Base-by-base conservation (phyloP, 2,888 invertebrate species). In the Calameuta idolon region DNA sequence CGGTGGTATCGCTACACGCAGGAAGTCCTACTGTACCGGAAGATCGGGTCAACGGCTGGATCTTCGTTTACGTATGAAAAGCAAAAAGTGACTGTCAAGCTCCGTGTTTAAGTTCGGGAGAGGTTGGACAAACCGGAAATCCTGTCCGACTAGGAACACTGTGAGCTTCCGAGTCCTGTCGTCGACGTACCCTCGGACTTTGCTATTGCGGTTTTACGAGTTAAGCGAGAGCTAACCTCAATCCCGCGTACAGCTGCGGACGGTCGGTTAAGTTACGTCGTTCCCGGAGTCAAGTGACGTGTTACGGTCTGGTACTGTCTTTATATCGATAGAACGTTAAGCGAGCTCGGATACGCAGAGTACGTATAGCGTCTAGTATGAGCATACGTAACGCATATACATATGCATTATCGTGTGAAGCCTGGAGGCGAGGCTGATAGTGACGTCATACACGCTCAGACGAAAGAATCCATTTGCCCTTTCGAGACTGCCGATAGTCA, bases 221-320 rank as follows among this genome's bases (percentile, higher is more conserved):
- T 83, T 84, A 80, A 83, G 83, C 83, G 81, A 83, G 81, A 82
- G 80, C 73, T 81, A 82, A 80, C 83, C 83, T 69, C 83, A 81
- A 82, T 79, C 80, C 79, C 80, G 77, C 82, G 76, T 81, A 80
- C 80, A 79, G 74, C 79, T 81, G 81, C 79, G 83, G 83, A 83
- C 81, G 84, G 85, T 84, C 84, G 83, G 84, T 85, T 83, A 84
- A 85, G 85, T 85, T 85, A 83, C 85, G 83, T 83, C 83, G 81
- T 80, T 81, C 82, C 81, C 81, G 76, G 76, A 81, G 81, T 81
- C 79, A 75, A 73, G 79, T 80, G 81, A 80, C 80, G 79, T 9
- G 55, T 55, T 55, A 55, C 23, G 23, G 23, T 55, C 23, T 55
- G 23, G 23, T 1, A 23, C 55, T 23, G 55, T 23, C 55, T 23